Base-by-base conservation (phyloP, 2,113 vertebrate species). In the Procapra przewalskii region DNA sequence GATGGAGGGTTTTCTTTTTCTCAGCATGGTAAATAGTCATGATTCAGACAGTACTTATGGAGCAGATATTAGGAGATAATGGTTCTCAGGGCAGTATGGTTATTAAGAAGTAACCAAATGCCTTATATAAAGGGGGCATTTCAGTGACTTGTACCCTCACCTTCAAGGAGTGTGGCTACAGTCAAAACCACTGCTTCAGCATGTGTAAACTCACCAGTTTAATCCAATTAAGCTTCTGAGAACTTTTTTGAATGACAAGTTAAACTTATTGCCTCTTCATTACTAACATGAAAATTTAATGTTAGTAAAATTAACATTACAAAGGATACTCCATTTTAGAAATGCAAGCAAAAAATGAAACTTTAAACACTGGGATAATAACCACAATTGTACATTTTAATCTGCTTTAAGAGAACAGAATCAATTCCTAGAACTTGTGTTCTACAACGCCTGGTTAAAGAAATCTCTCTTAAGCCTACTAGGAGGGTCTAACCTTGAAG, bases 61-160 rank as follows among this genome's bases (percentile, higher is more conserved):
- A 97, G 36, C 17, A 97, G 67, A 82, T 3, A 3, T 33, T 60
- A 6, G 3, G 0, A 27, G 31, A 17, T 40, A 36, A 79, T 3
- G 10, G 7, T 45, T 81, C 29, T n/a, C 2, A 40, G 60, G 3
- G 75, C 1, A 1, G 21, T 16, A 36, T 13, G 43, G 23, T 14
- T 82, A 16, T 33, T 64, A 8, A 0, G 0, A 40, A 64, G 27
- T 48, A 50, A 31, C 11, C 11, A 4, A 0, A 0, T 21, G 10
- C 12, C 2, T 7, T 11, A 21, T 13, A 75, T 77, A 89, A 21
- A 15, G 0, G 0, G 83, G 36, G 17, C 3, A 25, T 40, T 1
- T 90, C 36, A 21, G 5, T 43, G 62, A 59, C 1, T 0, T 79
- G 29, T 5, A 75, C 4, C 3, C 54, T 71, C 84, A 62, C 21